Base-by-base conservation (phyloP, 2,888 invertebrate genomes). In the Lagria hirta region DNA sequence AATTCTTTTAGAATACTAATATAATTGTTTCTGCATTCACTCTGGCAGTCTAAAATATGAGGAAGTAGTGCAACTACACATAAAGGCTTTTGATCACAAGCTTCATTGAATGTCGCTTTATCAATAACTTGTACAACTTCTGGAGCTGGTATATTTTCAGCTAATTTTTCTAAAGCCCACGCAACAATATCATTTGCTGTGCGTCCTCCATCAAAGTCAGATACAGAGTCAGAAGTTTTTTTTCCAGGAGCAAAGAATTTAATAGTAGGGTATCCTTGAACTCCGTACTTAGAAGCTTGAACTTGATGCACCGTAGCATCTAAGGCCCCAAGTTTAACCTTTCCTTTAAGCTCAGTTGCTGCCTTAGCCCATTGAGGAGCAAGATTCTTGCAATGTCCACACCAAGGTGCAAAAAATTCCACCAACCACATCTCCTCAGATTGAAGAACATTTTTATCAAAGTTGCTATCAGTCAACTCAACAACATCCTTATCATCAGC, bases 381-480 rank as follows among this genome's bases (percentile, higher is more conserved):
- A 36, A 99, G 76, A 68, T 87, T 94, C 75, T 98, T 97, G 75
- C 96, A 96, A 72, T 96, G 95, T 3, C 95, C 94, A 70, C 95
- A 96, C 89, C 95, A 95, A 0, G 92, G 92, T 3, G 98, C 98
- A 72, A 84, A 98, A 79, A 99, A 98, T 73, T 98, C 97, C 1
- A 99, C 94, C 56, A 99, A 73, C 96, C 97, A 98, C 71, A 95
- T 80, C 65, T 98, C 97, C 8, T 97, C 91, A 29, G 94, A 94
- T 57, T 91, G 80, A 56, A 97, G 69, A 8, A 99, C 97, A 37
- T 87, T 71, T 69, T 89, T 84, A 52, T 96, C 88, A 71, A 99
- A 99, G 77, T 99, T 99, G 51, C 84, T 81, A 69, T 99, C 98
- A 0, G 98, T 99, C 49, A 99, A 74, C 64, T 94, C 94, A 54